Conservation (phyloP, 2,888 invertebrate species). For the Conops quadrifasciatus region DNA sequence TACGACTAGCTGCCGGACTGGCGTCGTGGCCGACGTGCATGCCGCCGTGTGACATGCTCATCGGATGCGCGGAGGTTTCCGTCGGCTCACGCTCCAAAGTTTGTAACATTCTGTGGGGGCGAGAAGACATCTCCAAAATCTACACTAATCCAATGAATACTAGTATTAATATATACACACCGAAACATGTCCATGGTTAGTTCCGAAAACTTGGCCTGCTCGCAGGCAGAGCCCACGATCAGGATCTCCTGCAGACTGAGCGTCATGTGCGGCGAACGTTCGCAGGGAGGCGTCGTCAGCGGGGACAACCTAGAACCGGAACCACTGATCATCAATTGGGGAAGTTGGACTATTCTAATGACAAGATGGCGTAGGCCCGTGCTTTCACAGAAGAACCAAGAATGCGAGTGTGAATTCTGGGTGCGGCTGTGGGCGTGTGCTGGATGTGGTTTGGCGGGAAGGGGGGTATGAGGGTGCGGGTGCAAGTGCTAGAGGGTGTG, state of each 20-base stretch:
- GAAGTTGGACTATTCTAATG: conserved; percentile 65
- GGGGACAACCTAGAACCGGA: conserved; percentile 77
- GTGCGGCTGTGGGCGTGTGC: conserved; percentile 35
- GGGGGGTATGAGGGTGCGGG: conserved; percentile 13
- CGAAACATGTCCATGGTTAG: conserved; percentile 96
- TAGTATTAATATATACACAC: conserved; percentile 46
- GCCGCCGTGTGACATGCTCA: conserved; percentile 64
- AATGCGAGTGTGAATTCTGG: conserved; percentile 48
- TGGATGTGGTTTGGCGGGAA: conserved; percentile 31
- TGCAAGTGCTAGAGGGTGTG: conserved; percentile 14
- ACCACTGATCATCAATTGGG: conserved; percentile 61
- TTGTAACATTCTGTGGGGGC: conserved; percentile 81
- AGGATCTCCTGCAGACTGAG: conserved; percentile 91
- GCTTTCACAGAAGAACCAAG: conserved; percentile 67
- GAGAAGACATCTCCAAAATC: background rate
- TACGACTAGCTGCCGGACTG: conserved; percentile 66
- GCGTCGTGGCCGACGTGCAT: conserved; percentile 65
- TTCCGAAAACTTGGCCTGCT: conserved; percentile 96
- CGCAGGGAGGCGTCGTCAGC: conserved; percentile 85
- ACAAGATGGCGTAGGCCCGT: conserved; percentile 64
- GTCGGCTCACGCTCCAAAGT: conserved; percentile 92
- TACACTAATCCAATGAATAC: too few relatives aligned
- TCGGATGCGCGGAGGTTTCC: conserved; percentile 78
- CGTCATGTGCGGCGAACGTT: conserved; percentile 85
- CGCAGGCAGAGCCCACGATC: conserved; percentile 91